A percentile compares a stretch with the other conserved stretches of the same genome.
phyloP scores from a whole-genome alignment of 2,113 vertebrate genomes.

The Arvicanthis niloticus region DNA sequence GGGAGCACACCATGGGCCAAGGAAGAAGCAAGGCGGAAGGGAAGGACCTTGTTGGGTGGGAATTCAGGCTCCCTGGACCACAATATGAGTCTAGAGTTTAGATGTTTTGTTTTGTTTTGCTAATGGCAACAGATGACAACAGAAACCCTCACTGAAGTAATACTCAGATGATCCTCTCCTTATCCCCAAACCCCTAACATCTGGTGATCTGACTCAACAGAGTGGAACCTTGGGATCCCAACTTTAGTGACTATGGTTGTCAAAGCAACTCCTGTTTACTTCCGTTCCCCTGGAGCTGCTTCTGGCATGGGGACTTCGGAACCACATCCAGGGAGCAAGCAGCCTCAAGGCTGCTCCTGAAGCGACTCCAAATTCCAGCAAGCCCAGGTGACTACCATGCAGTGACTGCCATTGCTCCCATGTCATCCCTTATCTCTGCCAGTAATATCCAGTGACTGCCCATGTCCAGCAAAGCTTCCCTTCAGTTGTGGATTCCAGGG shows the following conservation, averaged over 20 bases:
- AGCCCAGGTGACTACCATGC: not conserved
- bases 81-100: constrained; percentile 46
- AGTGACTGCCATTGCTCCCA: not conserved
- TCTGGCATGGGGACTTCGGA: not conserved
- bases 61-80: constrained; percentile 29
- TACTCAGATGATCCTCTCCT: constrained; percentile 32
- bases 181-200: constrained; percentile 42
- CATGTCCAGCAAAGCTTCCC: too few species aligned
- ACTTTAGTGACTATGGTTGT: not conserved
- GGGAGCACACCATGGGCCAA: constrained; percentile 18
- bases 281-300: not conserved
- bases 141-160: constrained; percentile 65
- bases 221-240: constrained; percentile 19
- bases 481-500: too few species aligned
- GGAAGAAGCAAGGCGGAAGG: constrained; percentile 2
- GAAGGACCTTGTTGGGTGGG: constrained; percentile 17
- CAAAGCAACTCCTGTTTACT: not conserved
- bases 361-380: not conserved
- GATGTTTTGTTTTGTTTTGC: constrained; percentile 54
- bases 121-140: constrained; percentile 68
- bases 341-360: not conserved
- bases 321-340: not conserved
- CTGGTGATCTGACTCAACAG: constrained; percentile 56
- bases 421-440: not conserved
- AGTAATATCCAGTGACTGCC: not conserved